Conservation (phyloP, 1,140 invertebrate species). For the Octopus sinensis region DNA sequence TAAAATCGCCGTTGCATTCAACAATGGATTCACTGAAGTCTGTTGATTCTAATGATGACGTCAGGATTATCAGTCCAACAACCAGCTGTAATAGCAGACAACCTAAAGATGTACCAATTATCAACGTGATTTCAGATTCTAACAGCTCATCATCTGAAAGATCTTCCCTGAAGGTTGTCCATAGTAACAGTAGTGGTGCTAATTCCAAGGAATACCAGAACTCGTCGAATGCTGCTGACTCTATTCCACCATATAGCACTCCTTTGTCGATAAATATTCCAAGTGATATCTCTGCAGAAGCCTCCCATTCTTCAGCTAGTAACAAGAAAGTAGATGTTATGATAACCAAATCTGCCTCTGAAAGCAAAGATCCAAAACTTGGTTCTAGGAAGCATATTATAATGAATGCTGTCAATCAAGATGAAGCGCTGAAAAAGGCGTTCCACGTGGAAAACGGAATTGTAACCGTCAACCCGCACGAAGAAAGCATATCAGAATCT, state of each 20-base stretch:
- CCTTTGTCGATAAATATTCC: slow-evolving; percentile 13
- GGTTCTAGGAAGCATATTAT: slow-evolving; percentile 44
- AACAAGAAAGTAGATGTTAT: neutral
- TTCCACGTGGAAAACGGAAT: neutral
- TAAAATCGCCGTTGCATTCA: neutral
- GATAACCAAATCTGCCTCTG: neutral
- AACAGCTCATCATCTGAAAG: neutral
- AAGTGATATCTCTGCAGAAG: neutral
- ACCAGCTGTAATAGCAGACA: neutral
- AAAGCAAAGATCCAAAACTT: slow-evolving; percentile 18
- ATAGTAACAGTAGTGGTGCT: too few relatives aligned
- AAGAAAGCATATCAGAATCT: neutral
- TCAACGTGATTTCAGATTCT: neutral
- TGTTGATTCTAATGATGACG: neutral
- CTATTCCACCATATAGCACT: neutral
- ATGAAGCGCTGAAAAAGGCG: slow-evolving; percentile 39
- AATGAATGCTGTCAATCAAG: slow-evolving; percentile 42
- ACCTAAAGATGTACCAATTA: neutral
- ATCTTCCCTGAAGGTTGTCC: too few relatives aligned
- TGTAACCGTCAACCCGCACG: neutral
- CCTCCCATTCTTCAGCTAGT: neutral
- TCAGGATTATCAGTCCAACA: neutral
- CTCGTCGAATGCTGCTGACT: too few relatives aligned
- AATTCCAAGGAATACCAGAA: too few relatives aligned
- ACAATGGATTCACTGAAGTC: neutral